Evolutionary conservation across 2,888 invertebrate species (phyloP).

Genomic region (Cephalotes varians): DNA sequence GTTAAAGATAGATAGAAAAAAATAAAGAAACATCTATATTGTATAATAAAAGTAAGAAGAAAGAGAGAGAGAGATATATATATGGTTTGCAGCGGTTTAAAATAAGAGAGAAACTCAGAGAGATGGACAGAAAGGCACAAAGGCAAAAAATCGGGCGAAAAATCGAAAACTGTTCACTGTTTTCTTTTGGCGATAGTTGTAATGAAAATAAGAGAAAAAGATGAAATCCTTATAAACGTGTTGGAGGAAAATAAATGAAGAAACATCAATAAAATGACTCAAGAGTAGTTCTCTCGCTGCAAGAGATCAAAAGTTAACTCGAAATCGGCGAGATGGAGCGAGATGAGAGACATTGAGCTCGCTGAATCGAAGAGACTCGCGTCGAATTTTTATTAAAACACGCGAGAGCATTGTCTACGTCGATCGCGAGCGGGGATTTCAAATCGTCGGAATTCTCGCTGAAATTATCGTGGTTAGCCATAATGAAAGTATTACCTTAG

Average conservation of each 20-base stretch:
- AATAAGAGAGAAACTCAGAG: background rate
- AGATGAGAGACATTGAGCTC: constrained; percentile 13
- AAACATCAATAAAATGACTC: background rate
- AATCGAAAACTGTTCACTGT: too few species aligned
- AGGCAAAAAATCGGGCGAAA: too few species aligned
- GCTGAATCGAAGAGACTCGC: background rate
- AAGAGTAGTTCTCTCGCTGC: constrained; percentile 8
- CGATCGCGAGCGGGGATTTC: background rate
- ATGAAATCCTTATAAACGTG: constrained; percentile 60
- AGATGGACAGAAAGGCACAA: background rate
- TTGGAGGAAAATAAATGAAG: background rate
- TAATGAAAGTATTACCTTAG: too few species aligned
- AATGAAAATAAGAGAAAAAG: background rate
- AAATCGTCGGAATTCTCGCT: background rate
- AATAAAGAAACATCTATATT: too few species aligned
- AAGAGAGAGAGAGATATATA: too few species aligned
- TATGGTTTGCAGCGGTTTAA: background rate
- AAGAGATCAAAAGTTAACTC: constrained; percentile 32
- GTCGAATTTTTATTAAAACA: constrained; percentile 57
- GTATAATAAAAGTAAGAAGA: too few species aligned
- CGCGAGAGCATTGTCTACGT: constrained; percentile 55
- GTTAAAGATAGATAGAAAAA: too few species aligned
- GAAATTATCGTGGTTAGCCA: background rate
- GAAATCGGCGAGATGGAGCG: constrained; percentile 19
- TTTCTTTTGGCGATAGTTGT: background rate